Evolutionary conservation across 2,797 vertebrate species (phyloP), one percentile per base, ranked within the genome.

Genomic region (Hafferia zeledoni): DNA sequence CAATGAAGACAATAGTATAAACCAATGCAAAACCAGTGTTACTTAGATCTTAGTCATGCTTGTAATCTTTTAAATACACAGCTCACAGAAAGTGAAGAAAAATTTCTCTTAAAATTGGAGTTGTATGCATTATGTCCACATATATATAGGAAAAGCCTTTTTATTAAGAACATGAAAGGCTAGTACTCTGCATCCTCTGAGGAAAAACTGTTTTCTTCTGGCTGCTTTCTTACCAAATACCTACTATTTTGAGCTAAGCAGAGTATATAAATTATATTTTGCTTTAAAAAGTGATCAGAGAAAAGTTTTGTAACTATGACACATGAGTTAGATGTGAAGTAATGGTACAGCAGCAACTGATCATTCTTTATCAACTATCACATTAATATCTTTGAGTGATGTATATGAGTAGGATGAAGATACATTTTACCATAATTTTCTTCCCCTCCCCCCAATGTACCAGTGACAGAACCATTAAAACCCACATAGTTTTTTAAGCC

Each of bases 361-460:
- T 89, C 3, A 3, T 17, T 77, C 27, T 79, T 93, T 52, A 77
- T 43, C 49, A 82, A 52, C 63, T 28, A 47, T 55, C 75, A 74
- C 31, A 59, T 92, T 90, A 89, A 71, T 25, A 57, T 49, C 30
- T 77, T 70, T 77, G 79, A 93, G 12, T 78, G 63, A 82, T 68
- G 10, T n/a, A 19, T 60, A 82, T 60, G 59, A 93, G 93, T 87
- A 95, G 87, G 78, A 89, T 55, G 78, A 85, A 92, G 31, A 64
- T 30, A 80, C 31, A 68, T 67, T 85, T 87, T 80, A 61, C 43
- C 86, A 7, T 55, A 31, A 78, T 78, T 86, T 94, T 56, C 52
- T 53, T 50, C 6, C 37, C 11, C 5, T 46, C 10, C 5, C 18
- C 6, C 6, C 31, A 35, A 55, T 47, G 28, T 63, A 83, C 30